These are phyloP conservation scores for Acanthococcus lagerstroemiae DNA, from an alignment of 2,888 invertebrate species.

Conservation along the genomic window DNA sequence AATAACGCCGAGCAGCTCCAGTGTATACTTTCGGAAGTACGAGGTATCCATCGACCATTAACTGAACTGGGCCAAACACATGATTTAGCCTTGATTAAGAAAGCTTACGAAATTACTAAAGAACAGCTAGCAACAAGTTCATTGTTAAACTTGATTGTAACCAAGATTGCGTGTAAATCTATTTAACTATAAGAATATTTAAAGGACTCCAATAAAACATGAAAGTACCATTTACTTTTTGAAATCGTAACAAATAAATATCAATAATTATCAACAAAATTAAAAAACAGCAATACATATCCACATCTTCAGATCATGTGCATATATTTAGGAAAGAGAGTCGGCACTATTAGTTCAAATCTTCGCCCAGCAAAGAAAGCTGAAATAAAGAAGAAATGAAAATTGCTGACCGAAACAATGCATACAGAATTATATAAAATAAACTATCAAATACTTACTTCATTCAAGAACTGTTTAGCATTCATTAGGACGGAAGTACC, in stretches of 20 bases:
- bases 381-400: slow-evolving; percentile 32
- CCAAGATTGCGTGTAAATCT: slow-evolving; percentile 57
- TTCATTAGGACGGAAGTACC: slow-evolving; percentile 91
- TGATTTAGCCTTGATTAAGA: slow-evolving; percentile 47
- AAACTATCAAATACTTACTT: slow-evolving; percentile 41
- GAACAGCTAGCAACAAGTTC: slow-evolving; percentile 43
- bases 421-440: not conserved
- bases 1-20: slow-evolving; percentile 38
- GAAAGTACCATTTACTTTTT: not conserved
- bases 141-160: slow-evolving; percentile 52
- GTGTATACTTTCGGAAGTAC: slow-evolving; percentile 45
- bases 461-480: slow-evolving; percentile 87
- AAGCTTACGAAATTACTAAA: slow-evolving; percentile 51
- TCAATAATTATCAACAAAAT: not conserved
- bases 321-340: too few relatives aligned
- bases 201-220: not conserved
- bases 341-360: slow-evolving; percentile 34
- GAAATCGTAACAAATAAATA: not conserved
- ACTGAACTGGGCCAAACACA: slow-evolving; percentile 44
- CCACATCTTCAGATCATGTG: too few relatives aligned
- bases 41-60: slow-evolving; percentile 49
- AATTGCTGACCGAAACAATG: not conserved
- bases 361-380: slow-evolving; percentile 38
- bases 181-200: slow-evolving; percentile 42
- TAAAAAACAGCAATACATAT: too few relatives aligned